phyloP scores from a whole-genome alignment of 2,113 vertebrate genomes.

The Petaurus breviceps region DNA sequence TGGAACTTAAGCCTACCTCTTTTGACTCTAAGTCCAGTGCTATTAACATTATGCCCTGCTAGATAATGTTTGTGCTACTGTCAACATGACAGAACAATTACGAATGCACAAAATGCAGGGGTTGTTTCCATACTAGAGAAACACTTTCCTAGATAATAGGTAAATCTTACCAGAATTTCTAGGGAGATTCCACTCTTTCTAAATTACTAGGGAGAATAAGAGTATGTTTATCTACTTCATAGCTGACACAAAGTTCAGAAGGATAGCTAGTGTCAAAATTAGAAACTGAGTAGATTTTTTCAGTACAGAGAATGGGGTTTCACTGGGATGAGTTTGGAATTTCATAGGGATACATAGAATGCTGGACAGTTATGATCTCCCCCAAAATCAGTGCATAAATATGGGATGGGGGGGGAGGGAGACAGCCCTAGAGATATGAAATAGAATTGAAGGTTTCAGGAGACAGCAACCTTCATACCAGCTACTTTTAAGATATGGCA shows the following conservation, averaged over 20 bases:
- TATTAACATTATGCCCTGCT: not conserved
- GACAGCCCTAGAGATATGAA: not conserved
- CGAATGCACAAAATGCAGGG: not conserved
- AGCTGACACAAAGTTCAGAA: not conserved
- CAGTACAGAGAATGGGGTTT: not conserved
- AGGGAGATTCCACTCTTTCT: too few relatives aligned
- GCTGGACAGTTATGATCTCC: not conserved
- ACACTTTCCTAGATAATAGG: not conserved
- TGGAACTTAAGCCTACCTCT: not conserved
- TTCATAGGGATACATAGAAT: not conserved
- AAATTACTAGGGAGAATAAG: not conserved
- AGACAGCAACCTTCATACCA: not conserved
- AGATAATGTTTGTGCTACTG: not conserved
- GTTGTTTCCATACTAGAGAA: not conserved
- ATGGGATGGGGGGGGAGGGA: not conserved
- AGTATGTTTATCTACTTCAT: not conserved
- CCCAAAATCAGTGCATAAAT: not conserved
- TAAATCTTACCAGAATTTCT: too few relatives aligned
- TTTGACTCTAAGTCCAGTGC: not conserved
- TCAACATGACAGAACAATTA: not conserved
- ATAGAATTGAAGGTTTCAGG: not conserved
- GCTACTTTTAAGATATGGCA: not conserved
- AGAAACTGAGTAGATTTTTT: not conserved
- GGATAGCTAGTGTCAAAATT: not conserved
- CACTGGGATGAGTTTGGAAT: not conserved